These are phyloP conservation scores for Leptopilina myrica DNA, from an alignment of 2,888 invertebrate genomes.

Conservation along the genomic window DNA sequence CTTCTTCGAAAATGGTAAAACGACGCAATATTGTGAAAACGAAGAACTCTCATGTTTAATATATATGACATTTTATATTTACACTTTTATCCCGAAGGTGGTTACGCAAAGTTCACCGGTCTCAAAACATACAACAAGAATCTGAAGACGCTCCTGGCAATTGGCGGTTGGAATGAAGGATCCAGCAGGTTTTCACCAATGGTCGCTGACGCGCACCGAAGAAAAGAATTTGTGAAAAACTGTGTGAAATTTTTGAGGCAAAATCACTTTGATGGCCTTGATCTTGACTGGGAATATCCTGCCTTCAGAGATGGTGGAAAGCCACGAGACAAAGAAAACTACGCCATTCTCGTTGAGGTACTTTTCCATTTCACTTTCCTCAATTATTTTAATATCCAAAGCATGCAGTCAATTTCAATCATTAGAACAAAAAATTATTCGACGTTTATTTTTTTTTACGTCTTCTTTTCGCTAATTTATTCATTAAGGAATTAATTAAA, in stretches of 20 bases:
- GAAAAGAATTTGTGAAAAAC: conserved; percentile 90
- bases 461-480: too few species aligned
- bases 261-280: conserved; percentile 95
- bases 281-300: conserved; percentile 95
- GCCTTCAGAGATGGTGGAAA: conserved; percentile 85
- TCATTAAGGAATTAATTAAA: too few species aligned
- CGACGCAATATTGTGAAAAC: neutral
- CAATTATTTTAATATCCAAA: too few species aligned
- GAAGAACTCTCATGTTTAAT: conserved; percentile 22
- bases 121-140: conserved; percentile 95
- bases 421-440: too few species aligned
- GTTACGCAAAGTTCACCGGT: conserved; percentile 95
- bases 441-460: too few species aligned
- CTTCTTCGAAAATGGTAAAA: neutral
- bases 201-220: conserved; percentile 86
- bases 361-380: conserved; percentile 36
- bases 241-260: conserved; percentile 90
- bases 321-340: conserved; percentile 90
- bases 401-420: too few species aligned
- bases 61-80: conserved; percentile 31
- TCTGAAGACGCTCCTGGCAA: conserved; percentile 92
- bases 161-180: conserved; percentile 97
- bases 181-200: conserved; percentile 92
- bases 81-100: conserved; percentile 80
- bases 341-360: conserved; percentile 90